Base-by-base conservation (phyloP, 2,888 invertebrate species). In the Lacanobia oleracea region DNA sequence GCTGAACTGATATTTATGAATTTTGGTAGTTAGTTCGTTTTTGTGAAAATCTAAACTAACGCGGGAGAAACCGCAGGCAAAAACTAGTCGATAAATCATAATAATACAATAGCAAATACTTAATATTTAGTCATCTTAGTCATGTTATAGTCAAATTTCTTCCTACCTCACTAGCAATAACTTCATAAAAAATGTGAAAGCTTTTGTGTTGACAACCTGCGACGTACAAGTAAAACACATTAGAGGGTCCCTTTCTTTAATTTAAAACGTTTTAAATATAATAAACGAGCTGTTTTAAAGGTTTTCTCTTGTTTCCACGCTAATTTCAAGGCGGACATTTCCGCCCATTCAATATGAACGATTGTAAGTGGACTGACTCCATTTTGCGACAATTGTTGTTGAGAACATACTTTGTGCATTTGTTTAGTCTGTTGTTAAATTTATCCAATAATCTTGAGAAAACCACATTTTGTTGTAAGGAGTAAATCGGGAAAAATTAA, bases 271-370 rank as follows among this genome's bases (percentile, higher is more conserved):
- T 93, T 92, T 88, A 91, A 91, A 94, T 93, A 94, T 95, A 94
- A 95, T 95, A 95, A 94, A 94, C 90, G 89, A 87, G 84, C 82
- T 87, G 86, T 92, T 92, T 92, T 93, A 95, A 96, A 94, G 92
- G 94, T 94, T 95, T 95, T 96, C 94, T 92, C 94, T 94, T 95
- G 96, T 95, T 93, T 93, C 91, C 91, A 88, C 92, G 92, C 92
- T 94, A 95, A 95, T 95, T 96, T 95, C 91, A 91, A 92, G 92
- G 92, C 94, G 90, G 94, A 95, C 95, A 94, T 94, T 95, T 96
- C 95, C 95, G 95, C 90, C 95, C 95, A 96, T 96, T 96, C 95
- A 95, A 92, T 95, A 95, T 95, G 94, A 95, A 88, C 96, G 94
- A 95, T 95, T 95, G 95, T 96, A 94, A 94, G 95, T 95, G 93